Evolutionary conservation across 2,888 invertebrate genomes (phyloP), one percentile per base, ranked within the genome.

Genomic region (Creontiades dilutus): DNA sequence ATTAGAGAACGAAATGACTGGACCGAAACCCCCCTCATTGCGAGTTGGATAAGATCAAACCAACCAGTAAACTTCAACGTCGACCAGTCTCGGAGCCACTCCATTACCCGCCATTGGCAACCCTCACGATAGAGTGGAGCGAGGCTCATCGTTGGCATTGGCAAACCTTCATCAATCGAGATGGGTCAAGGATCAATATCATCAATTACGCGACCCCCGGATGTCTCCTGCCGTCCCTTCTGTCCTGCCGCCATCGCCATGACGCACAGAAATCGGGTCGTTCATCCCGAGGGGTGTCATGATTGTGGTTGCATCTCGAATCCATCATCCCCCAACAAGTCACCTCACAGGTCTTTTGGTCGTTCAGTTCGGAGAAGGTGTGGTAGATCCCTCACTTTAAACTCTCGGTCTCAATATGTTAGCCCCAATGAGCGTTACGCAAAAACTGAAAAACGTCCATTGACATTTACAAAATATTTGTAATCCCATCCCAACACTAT

Each of bases 161-260:
- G 68, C 68, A 68, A 27, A 68, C 68, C 68, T 68, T 68, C 68
- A 68, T 68, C 68, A 68, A 68, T 23, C 23, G 27, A 23, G 68
- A 23, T 23, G 23, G 68, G 68, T 68, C 68, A 68, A 68, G 68
- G 68, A 68, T 68, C 68, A 68, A 68, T 68, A 68, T 68, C 68
- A 68, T 68, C 68, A 68, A 61, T 61, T 61, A 61, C 68, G 5
- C 23, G 11, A n/a, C 11, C 23, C 23, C 68, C 13, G 2, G 23
- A 57, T 57, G 57, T 57, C 57, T n/a, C 57, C 5, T 11, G n/a
- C n/a, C 57, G 16, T 57, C 57, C 57, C 57, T 57, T 57, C 19
- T 16, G 57, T 57, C 57, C 57, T 14, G 7, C 57, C 7, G 57
- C 57, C 57, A 37, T 37, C 52, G 3, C 13, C 52, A 23, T 27